Evolutionary conservation across 2,797 vertebrate genomes (phyloP), one percentile per base, ranked within the genome.

Genomic region (Chromis chromis): DNA sequence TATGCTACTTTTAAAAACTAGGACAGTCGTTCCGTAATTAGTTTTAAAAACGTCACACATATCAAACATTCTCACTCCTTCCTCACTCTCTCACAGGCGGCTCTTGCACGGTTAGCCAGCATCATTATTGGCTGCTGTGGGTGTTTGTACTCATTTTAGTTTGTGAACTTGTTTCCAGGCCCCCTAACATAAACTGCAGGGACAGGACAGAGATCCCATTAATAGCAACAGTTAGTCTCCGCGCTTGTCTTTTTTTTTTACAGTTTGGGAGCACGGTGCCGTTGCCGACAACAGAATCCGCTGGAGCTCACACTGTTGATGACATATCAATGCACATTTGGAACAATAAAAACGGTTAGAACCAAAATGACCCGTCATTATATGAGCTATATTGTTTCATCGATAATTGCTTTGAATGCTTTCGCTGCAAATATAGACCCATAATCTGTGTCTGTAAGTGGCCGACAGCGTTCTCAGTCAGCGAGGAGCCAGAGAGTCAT

Each of bases 321-420:
- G 72, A 71, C 46, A 54, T 53, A 48, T 54, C 4, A 6, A 40
- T 67, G 27, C 55, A 60, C 31, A 62, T 84, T 61, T 57, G 58
- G 42, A 70, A 50, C 42, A 72, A 67, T 48, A 74, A 81, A 81
- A 79, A 57, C 53, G 7, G 19, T 27, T 65, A 25, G 46, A 68
- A 61, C 48, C 78, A 78, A 86, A 25, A 64, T 78, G 36, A 78
- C 66, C 70, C 57, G 70, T 50, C 66, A 70, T 60, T 79, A 72
- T 70, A 79, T 76, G 58, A 75, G 71, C 70, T 61, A 59, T 74
- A 74, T 58, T 82, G 83, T 84, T 74, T 78, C 44, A 25, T 73
- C 25, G 57, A 82, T 87, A 85, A 90, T 78, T 86, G 75, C 74
- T 73, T 57, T 40, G 60, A 89, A 81, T 78, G 66, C 60, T 63